Conservation (phyloP, 2,113 vertebrate genomes). For the Phrynocephalus versicolor region DNA sequence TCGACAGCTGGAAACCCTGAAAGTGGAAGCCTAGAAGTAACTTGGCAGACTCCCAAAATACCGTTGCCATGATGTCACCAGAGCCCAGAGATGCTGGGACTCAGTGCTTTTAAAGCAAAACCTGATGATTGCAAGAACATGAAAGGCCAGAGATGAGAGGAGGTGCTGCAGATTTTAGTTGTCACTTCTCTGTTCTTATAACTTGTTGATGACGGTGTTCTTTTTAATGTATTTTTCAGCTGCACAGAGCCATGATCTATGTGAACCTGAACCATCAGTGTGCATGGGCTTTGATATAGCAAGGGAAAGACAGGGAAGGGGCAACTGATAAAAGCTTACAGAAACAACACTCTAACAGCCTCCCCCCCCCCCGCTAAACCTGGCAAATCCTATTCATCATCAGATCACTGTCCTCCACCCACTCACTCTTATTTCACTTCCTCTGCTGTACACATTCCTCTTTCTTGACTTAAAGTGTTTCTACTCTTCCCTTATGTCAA, state of each 20-base stretch:
- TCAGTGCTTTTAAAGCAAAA: conserved; percentile 33
- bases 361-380: background rate
- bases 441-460: background rate
- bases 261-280: background rate
- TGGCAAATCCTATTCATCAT: background rate
- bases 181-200: conserved; percentile 6
- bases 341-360: background rate
- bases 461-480: background rate
- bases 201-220: background rate
- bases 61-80: conserved; percentile 20
- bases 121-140: conserved; percentile 29
- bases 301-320: background rate
- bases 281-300: conserved; percentile 1
- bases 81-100: conserved; percentile 25
- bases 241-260: background rate
- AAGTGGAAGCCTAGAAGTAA: conserved; percentile 39
- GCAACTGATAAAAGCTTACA: background rate
- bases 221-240: conserved; percentile 6
- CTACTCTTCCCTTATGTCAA: too few species aligned
- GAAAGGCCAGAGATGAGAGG: conserved; percentile 18
- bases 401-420: background rate
- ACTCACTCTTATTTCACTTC: background rate
- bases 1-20: conserved; percentile 40
- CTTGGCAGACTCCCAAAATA: conserved; percentile 31
- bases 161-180: conserved; percentile 1